Base-by-base conservation (phyloP, 2,888 invertebrate species). In the Thecocarcelia acutangulata region DNA sequence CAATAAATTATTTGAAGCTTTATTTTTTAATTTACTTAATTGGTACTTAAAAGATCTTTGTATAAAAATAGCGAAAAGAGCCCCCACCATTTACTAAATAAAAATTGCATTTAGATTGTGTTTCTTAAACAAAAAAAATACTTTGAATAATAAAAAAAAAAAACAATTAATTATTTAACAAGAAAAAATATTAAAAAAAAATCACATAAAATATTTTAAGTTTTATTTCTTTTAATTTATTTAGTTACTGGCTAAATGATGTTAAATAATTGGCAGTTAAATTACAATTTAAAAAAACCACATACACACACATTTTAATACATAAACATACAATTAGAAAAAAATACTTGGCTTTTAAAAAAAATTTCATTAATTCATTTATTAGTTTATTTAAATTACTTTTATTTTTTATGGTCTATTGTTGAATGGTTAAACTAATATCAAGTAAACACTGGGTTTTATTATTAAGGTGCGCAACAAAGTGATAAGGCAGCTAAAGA, bases 201-300 rank as follows among this genome's bases (percentile, higher is more conserved):
- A 82, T 82, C 81, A 82, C 81, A 82, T 69, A 63, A 54, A 52
- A 58, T 73, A 69, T 63, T 52, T 50, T 58, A 40, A 75, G 13
- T 48, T 58, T 50, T 58, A 48, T 63, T 28, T 44, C 28, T 44
- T 70, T 48, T 48, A 63, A 50, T 52, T 66, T 40, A 52, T 48
- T 61, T 87, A 85, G 56, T 86, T 52, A 52, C 44, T 59, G 50
- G 50, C 75, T 75, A 59, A 58, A 37, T 59, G 40, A 4, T 59
- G 42, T 50, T 13, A 24, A 58, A 86, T 85, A 86, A 88, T 88
- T 88, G 87, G 87, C 87, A 87, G 88, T 87, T 87, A 85, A 86
- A 86, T 86, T 72, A 42, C 42, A 72, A 42, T n/a, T n/a, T 63
- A 40, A 58, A 40, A 17, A 40, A 33, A 33, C 1, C 24, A 54